Evolutionary conservation across 2,888 invertebrate genomes (phyloP).

Genomic region (Oscheius sp.): DNA sequence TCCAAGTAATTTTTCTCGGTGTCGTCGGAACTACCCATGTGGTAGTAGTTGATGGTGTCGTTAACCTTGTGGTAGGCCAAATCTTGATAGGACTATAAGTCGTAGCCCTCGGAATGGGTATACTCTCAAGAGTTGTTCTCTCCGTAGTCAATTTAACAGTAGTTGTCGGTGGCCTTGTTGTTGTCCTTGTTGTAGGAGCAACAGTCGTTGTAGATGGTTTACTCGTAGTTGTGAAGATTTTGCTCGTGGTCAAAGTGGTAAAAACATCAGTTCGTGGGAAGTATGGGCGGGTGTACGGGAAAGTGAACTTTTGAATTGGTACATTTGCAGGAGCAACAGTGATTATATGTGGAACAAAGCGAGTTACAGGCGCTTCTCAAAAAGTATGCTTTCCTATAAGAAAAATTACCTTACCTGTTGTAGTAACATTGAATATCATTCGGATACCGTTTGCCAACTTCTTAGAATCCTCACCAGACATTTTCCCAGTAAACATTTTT

Average conservation of each 20-base stretch:
- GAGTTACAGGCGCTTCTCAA: slow-evolving; percentile 1
- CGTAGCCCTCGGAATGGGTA: slow-evolving; percentile 31
- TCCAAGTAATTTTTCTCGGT: slow-evolving; percentile 19
- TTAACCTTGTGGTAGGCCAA: slow-evolving; percentile 31
- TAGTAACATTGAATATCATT: slow-evolving; percentile 51
- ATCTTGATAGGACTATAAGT: slow-evolving; percentile 32
- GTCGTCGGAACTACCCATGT: slow-evolving; percentile 20
- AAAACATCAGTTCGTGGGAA: slow-evolving; percentile 1
- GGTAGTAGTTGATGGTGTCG: slow-evolving; percentile 29
- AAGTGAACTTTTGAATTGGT: slow-evolving; percentile 28
- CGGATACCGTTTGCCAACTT: slow-evolving; percentile 43
- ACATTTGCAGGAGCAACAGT: slow-evolving; percentile 31
- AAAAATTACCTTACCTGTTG: slow-evolving; percentile 26
- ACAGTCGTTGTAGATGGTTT: slow-evolving; percentile 1
- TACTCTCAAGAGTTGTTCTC: slow-evolving; percentile 18
- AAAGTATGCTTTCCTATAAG: neutral
- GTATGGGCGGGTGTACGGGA: slow-evolving; percentile 23
- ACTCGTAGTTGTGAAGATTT: neutral
- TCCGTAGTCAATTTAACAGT: neutral
- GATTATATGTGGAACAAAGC: slow-evolving; percentile 44
- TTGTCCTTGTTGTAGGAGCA: slow-evolving; percentile 18
- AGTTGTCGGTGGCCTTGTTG: slow-evolving; percentile 10
- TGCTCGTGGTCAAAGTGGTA: neutral
- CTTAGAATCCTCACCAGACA: slow-evolving; percentile 44
- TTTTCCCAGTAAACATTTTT: slow-evolving; percentile 40